Conservation (phyloP, 2,888 invertebrate species). For the Caenorhabditis macrosperma region DNA sequence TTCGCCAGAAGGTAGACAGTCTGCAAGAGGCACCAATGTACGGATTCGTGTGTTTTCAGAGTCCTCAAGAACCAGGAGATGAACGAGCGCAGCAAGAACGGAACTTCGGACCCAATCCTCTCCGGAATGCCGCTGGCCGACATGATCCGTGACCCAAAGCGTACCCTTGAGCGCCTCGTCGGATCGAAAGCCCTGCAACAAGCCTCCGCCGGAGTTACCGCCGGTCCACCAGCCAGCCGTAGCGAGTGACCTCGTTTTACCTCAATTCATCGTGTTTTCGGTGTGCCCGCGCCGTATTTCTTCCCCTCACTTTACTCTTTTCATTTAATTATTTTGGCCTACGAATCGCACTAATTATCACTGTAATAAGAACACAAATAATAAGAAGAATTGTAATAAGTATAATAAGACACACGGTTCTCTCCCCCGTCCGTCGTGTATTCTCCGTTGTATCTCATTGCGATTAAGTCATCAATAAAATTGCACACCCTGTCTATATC, state of each 20-base stretch:
- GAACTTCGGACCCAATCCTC: constrained; percentile 66
- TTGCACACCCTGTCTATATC: constrained; percentile 15
- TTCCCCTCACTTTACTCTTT: constrained; percentile 20
- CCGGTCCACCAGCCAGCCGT: constrained; percentile 61
- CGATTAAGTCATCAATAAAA: constrained; percentile 42
- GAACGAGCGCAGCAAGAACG: constrained; percentile 69
- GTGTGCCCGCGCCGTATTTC: no score
- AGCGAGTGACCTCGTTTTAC: constrained; percentile 59
- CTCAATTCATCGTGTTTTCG: constrained; percentile 18
- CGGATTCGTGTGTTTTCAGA: constrained; percentile 43
- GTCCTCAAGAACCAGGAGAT: constrained; percentile 79
- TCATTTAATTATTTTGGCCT: constrained; percentile 3
- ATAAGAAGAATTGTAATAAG: constrained; percentile 32
- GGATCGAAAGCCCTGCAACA: constrained; percentile 60
- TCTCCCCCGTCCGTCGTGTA: constrained; percentile 15
- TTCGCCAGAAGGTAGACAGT: constrained; percentile 76
- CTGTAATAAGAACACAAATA: constrained; percentile 30
- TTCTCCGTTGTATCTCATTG: constrained; percentile 57
- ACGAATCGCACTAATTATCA: constrained; percentile 31
- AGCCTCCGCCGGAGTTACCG: constrained; percentile 54
- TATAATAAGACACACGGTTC: constrained; percentile 49
- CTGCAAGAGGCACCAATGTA: not conserved
- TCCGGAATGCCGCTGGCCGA: constrained; percentile 75
- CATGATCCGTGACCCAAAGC: constrained; percentile 77
- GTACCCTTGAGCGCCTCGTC: constrained; percentile 77